Evolutionary conservation across 2,113 vertebrate species (phyloP).

Genomic region (Romanogobio albipinnatus): DNA sequence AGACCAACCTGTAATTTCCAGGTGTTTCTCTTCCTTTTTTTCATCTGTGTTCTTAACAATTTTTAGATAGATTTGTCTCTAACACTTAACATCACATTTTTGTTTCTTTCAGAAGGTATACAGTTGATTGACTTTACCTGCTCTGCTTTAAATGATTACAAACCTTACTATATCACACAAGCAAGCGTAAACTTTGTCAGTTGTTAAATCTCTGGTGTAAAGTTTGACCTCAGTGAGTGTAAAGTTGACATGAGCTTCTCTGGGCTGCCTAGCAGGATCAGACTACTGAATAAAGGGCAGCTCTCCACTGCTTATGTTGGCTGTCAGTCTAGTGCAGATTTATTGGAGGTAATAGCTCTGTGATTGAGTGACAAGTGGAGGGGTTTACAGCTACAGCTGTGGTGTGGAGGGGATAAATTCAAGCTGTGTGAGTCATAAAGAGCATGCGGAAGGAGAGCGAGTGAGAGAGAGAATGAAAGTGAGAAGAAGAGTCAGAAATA

Average conservation of each 20-base stretch:
- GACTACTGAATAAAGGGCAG: conserved; percentile 50
- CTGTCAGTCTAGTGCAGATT: conserved; percentile 59
- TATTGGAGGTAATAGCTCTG: conserved; percentile 57
- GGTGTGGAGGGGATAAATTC: conserved; percentile 39
- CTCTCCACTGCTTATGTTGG: conserved; percentile 50
- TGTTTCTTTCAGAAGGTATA: not conserved
- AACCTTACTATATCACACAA: not conserved
- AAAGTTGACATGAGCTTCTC: conserved; percentile 43
- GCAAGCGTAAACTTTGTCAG: conserved; percentile 13
- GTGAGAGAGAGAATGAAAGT: conserved; percentile 4
- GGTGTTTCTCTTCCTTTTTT: not conserved
- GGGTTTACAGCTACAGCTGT: conserved; percentile 45
- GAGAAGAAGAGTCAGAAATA: conserved; percentile 33
- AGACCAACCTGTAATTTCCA: not conserved
- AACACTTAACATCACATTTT: not conserved
- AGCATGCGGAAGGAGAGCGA: conserved; percentile 21
- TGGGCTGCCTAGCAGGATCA: conserved; percentile 49
- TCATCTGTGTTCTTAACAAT: not conserved
- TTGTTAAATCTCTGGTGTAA: conserved; percentile 26
- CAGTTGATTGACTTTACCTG: not conserved
- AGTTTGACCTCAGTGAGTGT: conserved; percentile 22
- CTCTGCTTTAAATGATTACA: not conserved
- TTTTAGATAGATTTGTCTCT: not conserved
- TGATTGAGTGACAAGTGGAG: conserved; percentile 58
- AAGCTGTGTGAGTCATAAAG: conserved; percentile 38